A percentile compares a stretch with the other conserved stretches of the same genome.
phyloP scores from a whole-genome alignment of 2,113 vertebrate genomes.

The Actinemys pallida region DNA sequence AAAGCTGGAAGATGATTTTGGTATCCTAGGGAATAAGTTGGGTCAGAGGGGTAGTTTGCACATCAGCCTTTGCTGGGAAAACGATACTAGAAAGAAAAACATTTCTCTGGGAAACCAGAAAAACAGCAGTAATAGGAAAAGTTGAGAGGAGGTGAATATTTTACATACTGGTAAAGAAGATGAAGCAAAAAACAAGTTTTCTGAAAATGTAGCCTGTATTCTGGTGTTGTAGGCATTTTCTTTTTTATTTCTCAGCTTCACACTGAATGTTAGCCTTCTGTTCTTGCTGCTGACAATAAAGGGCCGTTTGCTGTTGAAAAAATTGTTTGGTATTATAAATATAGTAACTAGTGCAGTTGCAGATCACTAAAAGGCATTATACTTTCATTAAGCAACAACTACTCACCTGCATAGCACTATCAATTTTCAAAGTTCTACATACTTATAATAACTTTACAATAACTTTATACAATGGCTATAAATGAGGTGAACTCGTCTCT shows the following conservation, averaged over 20 bases:
- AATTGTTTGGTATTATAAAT: slow-evolving; percentile 47
- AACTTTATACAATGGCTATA: background rate
- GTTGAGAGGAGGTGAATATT: background rate
- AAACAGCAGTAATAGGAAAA: background rate
- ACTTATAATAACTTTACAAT: background rate
- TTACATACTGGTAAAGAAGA: slow-evolving; percentile 82
- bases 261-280: slow-evolving; percentile 82
- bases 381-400: slow-evolving; percentile 29
- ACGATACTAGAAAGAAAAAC: background rate
- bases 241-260: slow-evolving; percentile 85
- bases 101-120: background rate
- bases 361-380: slow-evolving; percentile 3
- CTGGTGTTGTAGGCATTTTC: slow-evolving; percentile 92
- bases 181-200: slow-evolving; percentile 90
- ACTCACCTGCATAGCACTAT: slow-evolving; percentile 45
- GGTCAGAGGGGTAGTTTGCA: background rate
- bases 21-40: slow-evolving; percentile 34
- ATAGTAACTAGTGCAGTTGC: slow-evolving; percentile 34
- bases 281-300: slow-evolving; percentile 85
- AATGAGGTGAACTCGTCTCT: background rate
- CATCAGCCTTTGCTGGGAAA: background rate
- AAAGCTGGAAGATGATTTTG: background rate
- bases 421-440: background rate
- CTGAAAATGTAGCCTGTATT: slow-evolving; percentile 83
- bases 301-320: slow-evolving; percentile 82